These are phyloP conservation scores for Colossoma macropomum DNA, from an alignment of 2,113 vertebrate genomes.

Conservation along the genomic window DNA sequence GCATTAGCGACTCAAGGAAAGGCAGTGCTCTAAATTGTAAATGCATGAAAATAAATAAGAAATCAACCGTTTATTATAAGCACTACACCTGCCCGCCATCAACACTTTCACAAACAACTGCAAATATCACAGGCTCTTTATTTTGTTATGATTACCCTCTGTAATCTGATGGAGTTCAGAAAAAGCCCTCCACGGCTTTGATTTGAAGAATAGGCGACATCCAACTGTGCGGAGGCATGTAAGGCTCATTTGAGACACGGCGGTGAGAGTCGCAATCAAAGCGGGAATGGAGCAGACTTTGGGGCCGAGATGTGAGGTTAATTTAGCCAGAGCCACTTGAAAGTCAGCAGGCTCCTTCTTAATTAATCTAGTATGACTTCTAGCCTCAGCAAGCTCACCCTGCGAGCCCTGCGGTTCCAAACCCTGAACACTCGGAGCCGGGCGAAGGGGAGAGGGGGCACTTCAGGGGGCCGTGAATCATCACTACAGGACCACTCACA, in stretches of 20 bases:
- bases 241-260: conserved; percentile 48
- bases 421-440: conserved; percentile 9
- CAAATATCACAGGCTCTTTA: conserved; percentile 37
- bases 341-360: conserved; percentile 59
- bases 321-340: conserved; percentile 52
- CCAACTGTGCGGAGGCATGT: conserved; percentile 44
- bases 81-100: conserved; percentile 48
- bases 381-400: conserved; percentile 38
- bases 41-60: conserved; percentile 44
- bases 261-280: conserved; percentile 55
- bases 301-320: conserved; percentile 43
- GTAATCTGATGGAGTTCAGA: conserved; percentile 52
- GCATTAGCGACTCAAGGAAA: background rate
- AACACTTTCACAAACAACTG: conserved; percentile 40
- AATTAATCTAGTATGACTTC: conserved; percentile 56
- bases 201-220: conserved; percentile 48
- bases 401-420: conserved; percentile 16
- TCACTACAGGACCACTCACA: conserved; percentile 22
- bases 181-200: conserved; percentile 36
- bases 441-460: conserved; percentile 33
- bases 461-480: conserved; percentile 20
- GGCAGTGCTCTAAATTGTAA: conserved; percentile 17
- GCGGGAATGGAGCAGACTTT: conserved; percentile 37
- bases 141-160: conserved; percentile 56
- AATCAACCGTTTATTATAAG: conserved; percentile 28